Evolutionary conservation across 1,140 invertebrate genomes (phyloP).

Genomic region (Camponotus vicinus): DNA sequence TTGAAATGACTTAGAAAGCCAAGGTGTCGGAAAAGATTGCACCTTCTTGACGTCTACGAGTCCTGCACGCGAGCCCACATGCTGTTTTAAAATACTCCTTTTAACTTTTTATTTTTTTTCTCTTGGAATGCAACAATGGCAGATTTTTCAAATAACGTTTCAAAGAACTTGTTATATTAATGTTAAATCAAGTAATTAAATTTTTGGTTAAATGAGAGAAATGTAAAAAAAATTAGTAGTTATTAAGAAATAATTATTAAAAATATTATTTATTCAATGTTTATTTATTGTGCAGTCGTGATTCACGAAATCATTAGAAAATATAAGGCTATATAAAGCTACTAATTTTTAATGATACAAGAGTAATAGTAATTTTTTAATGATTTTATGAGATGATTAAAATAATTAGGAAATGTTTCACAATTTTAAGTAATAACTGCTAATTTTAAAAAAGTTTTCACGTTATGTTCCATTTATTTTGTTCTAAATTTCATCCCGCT

Average conservation of each 20-base stretch:
- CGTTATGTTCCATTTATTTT: no score
- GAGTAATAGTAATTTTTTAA: no score
- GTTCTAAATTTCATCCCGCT: no score
- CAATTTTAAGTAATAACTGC: no score
- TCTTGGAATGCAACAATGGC: background rate
- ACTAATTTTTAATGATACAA: no score
- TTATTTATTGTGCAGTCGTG: background rate
- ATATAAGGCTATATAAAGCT: no score
- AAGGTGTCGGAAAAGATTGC: slow-evolving; percentile 15
- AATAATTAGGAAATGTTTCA: no score
- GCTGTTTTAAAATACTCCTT: slow-evolving; percentile 11
- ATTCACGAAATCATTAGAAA: background rate
- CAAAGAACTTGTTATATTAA: background rate
- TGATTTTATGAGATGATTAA: no score
- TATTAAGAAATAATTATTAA: slow-evolving; percentile 1
- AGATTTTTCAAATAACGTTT: slow-evolving; percentile 5
- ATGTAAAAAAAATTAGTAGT: background rate
- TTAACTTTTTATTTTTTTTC: slow-evolving; percentile 6
- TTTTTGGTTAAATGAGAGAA: background rate
- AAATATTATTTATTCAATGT: background rate
- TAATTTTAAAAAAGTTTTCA: no score
- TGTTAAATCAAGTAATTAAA: background rate
- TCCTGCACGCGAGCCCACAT: slow-evolving; percentile 55
- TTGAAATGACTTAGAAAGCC: slow-evolving; percentile 45
- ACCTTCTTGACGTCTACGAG: slow-evolving; percentile 23